A percentile compares a stretch with the other conserved stretches of the same genome.
Evolutionary conservation across 2,888 invertebrate species (phyloP).

Genomic region (Nezara viridula): DNA sequence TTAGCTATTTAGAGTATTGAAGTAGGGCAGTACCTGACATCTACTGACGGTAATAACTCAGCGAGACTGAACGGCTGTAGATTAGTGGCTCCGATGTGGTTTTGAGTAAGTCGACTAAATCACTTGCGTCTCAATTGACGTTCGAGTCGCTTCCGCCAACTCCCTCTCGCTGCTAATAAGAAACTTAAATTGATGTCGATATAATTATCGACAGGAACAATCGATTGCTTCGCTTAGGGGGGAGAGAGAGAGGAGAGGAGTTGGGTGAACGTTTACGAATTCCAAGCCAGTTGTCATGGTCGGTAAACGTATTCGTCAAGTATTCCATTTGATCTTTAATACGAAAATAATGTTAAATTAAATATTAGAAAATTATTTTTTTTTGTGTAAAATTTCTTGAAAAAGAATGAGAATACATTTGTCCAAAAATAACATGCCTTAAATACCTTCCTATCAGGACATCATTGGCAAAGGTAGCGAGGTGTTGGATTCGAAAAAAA

Average conservation of each 20-base stretch:
- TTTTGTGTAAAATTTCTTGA: too few species aligned
- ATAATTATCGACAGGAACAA: neutral
- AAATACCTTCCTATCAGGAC: neutral
- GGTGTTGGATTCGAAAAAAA: neutral
- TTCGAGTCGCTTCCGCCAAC: neutral
- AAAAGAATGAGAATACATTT: neutral
- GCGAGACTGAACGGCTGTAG: neutral
- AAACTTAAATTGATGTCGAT: constrained; percentile 41
- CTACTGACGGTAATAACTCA: neutral
- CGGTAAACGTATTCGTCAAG: too few species aligned
- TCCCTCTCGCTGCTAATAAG: neutral
- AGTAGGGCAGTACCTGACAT: neutral
- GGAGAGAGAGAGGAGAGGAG: too few species aligned
- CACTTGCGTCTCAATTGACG: neutral
- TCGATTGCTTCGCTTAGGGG: neutral
- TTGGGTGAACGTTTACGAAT: too few species aligned
- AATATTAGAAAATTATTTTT: too few species aligned
- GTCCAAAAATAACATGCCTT: neutral
- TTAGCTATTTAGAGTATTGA: neutral
- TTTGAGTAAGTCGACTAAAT: neutral
- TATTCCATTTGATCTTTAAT: too few species aligned
- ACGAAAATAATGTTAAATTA: too few species aligned
- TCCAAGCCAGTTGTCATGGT: too few species aligned
- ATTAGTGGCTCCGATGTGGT: constrained; percentile 4
- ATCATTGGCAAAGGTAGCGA: neutral